Conservation (phyloP, 2,888 invertebrate genomes). For the Spilarctia lutea region DNA sequence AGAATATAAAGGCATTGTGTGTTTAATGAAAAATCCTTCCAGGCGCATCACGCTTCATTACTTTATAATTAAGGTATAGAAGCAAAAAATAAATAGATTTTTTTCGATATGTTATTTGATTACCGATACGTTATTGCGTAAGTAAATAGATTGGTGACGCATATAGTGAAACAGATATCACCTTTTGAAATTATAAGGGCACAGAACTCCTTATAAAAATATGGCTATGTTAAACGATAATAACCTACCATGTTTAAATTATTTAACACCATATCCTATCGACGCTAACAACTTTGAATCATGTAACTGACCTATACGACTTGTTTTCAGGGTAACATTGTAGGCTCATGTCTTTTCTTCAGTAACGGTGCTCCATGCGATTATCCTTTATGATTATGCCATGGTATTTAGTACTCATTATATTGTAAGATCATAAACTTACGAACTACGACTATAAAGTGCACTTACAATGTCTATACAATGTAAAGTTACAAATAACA, state of each 20-base stretch:
- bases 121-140: constrained; percentile 10
- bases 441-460: neutral
- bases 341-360: neutral
- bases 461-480: neutral
- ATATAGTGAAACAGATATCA: neutral
- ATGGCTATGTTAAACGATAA: neutral
- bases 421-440: constrained; percentile 5
- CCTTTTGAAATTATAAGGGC: neutral
- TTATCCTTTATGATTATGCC: constrained; percentile 15
- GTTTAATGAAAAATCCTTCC: constrained; percentile 61
- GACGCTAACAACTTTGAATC: neutral
- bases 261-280: neutral
- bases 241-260: neutral
- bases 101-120: constrained; percentile 22
- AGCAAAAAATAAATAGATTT: constrained; percentile 33
- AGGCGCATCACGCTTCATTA: constrained; percentile 55
- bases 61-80: constrained; percentile 53
- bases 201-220: neutral
- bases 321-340: neutral
- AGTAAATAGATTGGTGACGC: neutral
- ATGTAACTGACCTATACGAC: neutral
- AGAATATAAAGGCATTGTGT: constrained; percentile 58
- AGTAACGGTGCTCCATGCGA: constrained; percentile 5
- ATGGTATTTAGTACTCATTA: constrained; percentile 13
- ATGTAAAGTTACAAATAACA: neutral